Evolutionary conservation across 2,888 invertebrate genomes (phyloP).

Genomic region (Drosophila kuntzei): DNA sequence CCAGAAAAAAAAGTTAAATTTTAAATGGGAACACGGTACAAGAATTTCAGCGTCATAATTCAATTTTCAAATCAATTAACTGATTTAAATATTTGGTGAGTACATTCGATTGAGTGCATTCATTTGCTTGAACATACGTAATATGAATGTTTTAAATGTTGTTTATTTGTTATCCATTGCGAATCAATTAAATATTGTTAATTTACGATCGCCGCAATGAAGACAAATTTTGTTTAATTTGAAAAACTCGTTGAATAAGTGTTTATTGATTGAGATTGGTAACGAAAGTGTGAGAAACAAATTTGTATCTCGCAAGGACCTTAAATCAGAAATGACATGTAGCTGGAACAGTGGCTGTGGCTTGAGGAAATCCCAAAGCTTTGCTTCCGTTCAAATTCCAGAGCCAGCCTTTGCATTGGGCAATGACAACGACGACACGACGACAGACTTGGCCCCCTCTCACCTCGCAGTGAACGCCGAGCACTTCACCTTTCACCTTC

Average conservation of each 20-base stretch:
- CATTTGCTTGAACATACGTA: slow-evolving; percentile 13
- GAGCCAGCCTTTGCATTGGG: slow-evolving; percentile 73
- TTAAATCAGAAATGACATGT: slow-evolving; percentile 70
- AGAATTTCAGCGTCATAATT: slow-evolving; percentile 14
- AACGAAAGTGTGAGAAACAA: slow-evolving; percentile 40
- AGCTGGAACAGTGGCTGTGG: slow-evolving; percentile 52
- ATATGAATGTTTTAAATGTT: slow-evolving; percentile 13
- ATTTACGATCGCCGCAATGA: slow-evolving; percentile 22
- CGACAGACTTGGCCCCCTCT: slow-evolving; percentile 59
- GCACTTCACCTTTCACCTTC: slow-evolving; percentile 82
- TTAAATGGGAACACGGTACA: slow-evolving; percentile 28
- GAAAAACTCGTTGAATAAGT: slow-evolving; percentile 8
- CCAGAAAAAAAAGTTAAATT: slow-evolving; percentile 8
- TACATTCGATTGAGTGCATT: neutral
- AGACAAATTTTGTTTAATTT: slow-evolving; percentile 40
- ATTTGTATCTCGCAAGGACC: slow-evolving; percentile 5
- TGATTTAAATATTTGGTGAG: slow-evolving; percentile 2
- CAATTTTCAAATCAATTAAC: slow-evolving; percentile 38
- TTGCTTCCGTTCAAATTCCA: slow-evolving; percentile 68
- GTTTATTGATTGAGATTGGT: slow-evolving; percentile 20
- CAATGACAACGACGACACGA: slow-evolving; percentile 64
- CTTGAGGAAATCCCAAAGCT: slow-evolving; percentile 63
- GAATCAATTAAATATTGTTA: slow-evolving; percentile 46
- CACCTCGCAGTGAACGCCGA: slow-evolving; percentile 81
- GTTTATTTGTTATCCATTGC: slow-evolving; percentile 15